These are phyloP conservation scores for Scyliorhinus canicula DNA, from an alignment of 2,797 vertebrate genomes.

Conservation along the genomic window DNA sequence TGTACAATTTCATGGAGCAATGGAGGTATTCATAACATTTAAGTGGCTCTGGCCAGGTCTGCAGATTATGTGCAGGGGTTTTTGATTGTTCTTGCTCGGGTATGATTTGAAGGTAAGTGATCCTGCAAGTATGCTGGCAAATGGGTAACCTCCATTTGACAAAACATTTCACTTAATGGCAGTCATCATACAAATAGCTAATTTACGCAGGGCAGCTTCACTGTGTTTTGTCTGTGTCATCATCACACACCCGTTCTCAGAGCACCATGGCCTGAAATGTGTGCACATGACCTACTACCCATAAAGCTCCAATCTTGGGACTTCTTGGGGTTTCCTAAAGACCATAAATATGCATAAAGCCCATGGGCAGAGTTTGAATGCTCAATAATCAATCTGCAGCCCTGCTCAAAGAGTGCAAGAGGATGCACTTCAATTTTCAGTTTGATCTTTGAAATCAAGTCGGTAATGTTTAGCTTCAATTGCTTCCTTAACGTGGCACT, in stretches of 20 bases:
- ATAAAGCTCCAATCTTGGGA: background rate
- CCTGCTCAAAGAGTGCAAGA: background rate
- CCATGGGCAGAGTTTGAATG: background rate
- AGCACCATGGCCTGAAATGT: background rate
- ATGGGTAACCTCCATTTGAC: background rate
- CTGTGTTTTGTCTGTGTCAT: background rate
- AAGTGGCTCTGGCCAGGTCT: background rate
- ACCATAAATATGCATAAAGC: background rate
- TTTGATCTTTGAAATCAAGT: conserved; percentile 35
- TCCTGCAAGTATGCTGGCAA: background rate
- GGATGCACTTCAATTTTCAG: background rate
- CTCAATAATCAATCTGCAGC: background rate
- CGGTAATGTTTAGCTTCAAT: conserved; percentile 14
- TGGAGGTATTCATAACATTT: background rate
- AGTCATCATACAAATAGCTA: background rate
- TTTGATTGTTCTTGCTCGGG: background rate
- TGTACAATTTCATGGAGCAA: background rate
- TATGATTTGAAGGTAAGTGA: background rate
- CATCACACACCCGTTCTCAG: background rate
- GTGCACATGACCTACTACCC: background rate
- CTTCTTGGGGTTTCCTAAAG: background rate
- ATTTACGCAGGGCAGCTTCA: background rate
- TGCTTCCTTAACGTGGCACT: background rate
- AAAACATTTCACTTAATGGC: background rate
- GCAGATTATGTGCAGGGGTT: background rate